These are phyloP conservation scores for Gallinago solitaria DNA, from an alignment of 2,797 vertebrate species.

Conservation along the genomic window DNA sequence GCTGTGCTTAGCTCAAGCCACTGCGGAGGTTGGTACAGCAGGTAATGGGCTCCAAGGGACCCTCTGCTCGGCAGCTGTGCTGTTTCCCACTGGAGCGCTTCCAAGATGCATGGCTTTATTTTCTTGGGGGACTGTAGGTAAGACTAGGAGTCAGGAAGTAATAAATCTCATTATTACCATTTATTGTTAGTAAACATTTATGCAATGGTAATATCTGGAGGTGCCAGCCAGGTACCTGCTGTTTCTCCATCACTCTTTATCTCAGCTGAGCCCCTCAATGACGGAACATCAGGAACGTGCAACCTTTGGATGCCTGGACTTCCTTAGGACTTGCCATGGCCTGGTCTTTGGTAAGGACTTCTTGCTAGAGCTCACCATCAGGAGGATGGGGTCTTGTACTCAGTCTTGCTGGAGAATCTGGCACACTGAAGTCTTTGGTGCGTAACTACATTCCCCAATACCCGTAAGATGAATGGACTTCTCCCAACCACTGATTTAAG, in stretches of 20 bases:
- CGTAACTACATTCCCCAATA: rapidly evolving
- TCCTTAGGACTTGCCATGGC: rapidly evolving
- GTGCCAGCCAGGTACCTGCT: neutral
- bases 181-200: conserved; percentile 50
- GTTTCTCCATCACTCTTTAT: neutral
- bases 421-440: neutral
- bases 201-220: neutral
- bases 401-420: neutral
- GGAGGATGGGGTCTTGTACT: neutral
- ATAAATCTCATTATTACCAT: conserved; percentile 44
- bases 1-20: neutral
- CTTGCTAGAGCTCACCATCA: neutral
- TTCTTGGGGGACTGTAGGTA: conserved; percentile 21
- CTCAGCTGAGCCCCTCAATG: neutral
- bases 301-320: neutral
- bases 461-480: neutral
- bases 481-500: neutral
- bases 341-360: neutral
- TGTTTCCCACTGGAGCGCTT: conserved; percentile 45
- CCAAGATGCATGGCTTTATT: neutral
- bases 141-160: conserved; percentile 55
- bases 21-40: conserved; percentile 15
- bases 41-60: conserved; percentile 25
- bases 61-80: neutral
- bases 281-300: rapidly evolving